phyloP scores from a whole-genome alignment of 2,888 invertebrate genomes.

The Acanthosoma haemorrhoidale region DNA sequence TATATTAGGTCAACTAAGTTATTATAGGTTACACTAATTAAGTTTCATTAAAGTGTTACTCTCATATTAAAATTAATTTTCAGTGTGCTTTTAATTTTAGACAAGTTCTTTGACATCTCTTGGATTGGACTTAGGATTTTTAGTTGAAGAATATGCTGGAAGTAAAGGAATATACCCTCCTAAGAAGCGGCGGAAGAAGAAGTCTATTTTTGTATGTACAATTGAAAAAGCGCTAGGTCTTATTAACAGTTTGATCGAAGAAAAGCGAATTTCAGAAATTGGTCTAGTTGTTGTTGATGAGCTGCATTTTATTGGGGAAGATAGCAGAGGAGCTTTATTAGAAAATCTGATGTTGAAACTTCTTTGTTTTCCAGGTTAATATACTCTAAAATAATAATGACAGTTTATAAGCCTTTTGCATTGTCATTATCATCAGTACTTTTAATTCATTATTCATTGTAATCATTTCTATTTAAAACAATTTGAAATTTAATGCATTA shows the following conservation, averaged over 20 bases:
- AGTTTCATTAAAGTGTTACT: too few relatives aligned
- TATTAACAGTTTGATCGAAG: constrained; percentile 78
- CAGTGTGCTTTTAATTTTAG: constrained; percentile 48
- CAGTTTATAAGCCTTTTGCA: too few relatives aligned
- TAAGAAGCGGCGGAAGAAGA: constrained; percentile 67
- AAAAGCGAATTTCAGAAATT: constrained; percentile 63
- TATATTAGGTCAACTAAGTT: too few relatives aligned
- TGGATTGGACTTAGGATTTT: constrained; percentile 78
- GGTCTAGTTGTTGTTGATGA: constrained; percentile 86
- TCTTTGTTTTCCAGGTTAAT: constrained; percentile 61
- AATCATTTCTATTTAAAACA: too few relatives aligned
- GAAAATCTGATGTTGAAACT: constrained; percentile 80
- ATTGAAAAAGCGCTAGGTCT: constrained; percentile 90
- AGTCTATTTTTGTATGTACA: constrained; percentile 83
- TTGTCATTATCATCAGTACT: too few relatives aligned
- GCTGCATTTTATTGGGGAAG: constrained; percentile 86
- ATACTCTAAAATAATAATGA: too few relatives aligned
- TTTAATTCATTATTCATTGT: too few relatives aligned
- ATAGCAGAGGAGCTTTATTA: constrained; percentile 74
- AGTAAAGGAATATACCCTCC: constrained; percentile 82
- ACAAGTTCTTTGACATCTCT: constrained; percentile 78
- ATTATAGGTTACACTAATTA: too few relatives aligned
- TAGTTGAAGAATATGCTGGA: constrained; percentile 92
- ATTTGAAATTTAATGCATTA: too few relatives aligned
- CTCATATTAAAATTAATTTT: background rate